Percentiles rank a stretch among this genome's conserved stretches.
These are phyloP conservation scores for Porites lobata DNA, from an alignment of 92 coral and sea anemone genomes.

Conservation along the genomic window DNA sequence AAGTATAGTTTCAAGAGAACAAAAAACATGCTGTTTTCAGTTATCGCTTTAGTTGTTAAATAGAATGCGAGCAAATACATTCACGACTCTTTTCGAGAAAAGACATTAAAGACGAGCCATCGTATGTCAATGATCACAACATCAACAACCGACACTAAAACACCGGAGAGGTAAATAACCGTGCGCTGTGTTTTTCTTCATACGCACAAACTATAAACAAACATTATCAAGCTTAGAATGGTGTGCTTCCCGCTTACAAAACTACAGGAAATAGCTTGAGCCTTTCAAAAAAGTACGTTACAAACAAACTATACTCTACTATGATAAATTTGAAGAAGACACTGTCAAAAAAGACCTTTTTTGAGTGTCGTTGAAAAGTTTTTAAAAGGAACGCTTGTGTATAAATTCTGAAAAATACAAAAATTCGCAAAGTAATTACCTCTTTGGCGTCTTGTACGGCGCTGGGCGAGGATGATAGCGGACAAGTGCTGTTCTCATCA, in stretches of 20 bases:
- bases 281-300: neutral
- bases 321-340: neutral
- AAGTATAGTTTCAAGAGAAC: too few relatives aligned
- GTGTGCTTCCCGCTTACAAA: neutral
- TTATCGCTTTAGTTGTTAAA: too few relatives aligned
- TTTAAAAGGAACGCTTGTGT: neutral
- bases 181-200: too few relatives aligned
- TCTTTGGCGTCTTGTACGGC: slow-evolving; percentile 92
- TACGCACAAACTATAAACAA: neutral
- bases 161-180: too few relatives aligned
- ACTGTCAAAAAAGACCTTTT: neutral
- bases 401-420: too few relatives aligned
- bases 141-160: too few relatives aligned
- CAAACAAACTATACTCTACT: neutral
- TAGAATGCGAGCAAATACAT: too few relatives aligned
- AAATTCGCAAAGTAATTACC: slow-evolving; percentile 41
- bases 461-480: slow-evolving; percentile 76
- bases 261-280: neutral
- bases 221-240: neutral
- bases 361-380: neutral
- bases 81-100: too few relatives aligned
- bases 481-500: slow-evolving; percentile 85
- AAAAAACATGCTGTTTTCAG: too few relatives aligned
- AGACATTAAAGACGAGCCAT: too few relatives aligned
- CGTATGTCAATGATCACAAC: too few relatives aligned